Conservation (phyloP, 2,797 vertebrate genomes). For the Lagorchestes hirsutus region DNA sequence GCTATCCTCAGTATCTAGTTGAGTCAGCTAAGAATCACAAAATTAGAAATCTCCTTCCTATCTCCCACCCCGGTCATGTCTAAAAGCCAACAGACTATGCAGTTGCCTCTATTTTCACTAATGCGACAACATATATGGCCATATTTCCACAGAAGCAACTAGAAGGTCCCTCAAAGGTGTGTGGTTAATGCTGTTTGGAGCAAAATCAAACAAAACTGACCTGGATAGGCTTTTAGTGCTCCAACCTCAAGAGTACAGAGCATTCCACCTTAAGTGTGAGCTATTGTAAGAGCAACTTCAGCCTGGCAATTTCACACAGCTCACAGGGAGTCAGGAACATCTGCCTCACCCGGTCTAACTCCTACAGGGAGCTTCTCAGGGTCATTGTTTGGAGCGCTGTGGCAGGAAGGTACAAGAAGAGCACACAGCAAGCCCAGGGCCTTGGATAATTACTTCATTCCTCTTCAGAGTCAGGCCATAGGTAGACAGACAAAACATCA, state of each 20-base stretch:
- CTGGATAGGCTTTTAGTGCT: neutral
- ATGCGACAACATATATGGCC: neutral
- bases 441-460: constrained; percentile 7
- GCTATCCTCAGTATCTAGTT: neutral
- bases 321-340: neutral
- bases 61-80: neutral
- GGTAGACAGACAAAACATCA: constrained; percentile 41
- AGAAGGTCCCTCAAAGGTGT: neutral
- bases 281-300: neutral
- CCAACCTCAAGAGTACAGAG: neutral
- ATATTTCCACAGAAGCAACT: neutral
- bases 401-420: constrained; percentile 33
- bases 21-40: neutral
- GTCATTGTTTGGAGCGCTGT: constrained; percentile 11
- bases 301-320: constrained; percentile 21
- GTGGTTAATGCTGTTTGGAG: neutral
- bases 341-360: constrained; percentile 10
- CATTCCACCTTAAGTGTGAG: constrained; percentile 18
- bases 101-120: neutral
- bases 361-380: constrained; percentile 7
- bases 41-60: neutral
- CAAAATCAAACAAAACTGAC: neutral
- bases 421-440: neutral
- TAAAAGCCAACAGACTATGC: neutral
- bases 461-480: neutral